phyloP scores from a whole-genome alignment of 2,113 vertebrate species.

The Electrona antarctica region DNA sequence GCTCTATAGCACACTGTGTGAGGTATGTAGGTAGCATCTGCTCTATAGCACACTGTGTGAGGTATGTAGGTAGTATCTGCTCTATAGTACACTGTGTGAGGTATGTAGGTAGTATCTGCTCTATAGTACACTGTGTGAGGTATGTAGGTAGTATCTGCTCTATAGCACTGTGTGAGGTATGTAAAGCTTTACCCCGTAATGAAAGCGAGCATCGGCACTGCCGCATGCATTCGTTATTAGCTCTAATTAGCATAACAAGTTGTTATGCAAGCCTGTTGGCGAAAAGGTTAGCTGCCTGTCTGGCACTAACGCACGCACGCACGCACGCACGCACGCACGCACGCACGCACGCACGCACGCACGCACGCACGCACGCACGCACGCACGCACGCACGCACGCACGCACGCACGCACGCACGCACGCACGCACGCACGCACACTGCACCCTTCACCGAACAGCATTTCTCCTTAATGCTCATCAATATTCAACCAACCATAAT shows the following conservation, averaged over 20 bases:
- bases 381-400: background rate
- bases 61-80: no score
- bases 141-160: no score
- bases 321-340: background rate
- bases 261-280: conserved; percentile 55
- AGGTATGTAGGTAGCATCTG: no score
- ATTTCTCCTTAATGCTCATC: no score
- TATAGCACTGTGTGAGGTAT: no score
- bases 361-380: background rate
- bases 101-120: no score
- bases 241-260: conserved; percentile 56
- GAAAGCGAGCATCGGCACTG: conserved; percentile 20
- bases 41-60: no score
- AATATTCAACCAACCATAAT: background rate
- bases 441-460: no score
- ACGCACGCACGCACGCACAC: background rate
- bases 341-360: background rate
- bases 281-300: conserved; percentile 44
- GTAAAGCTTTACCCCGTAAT: no score
- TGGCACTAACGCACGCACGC: background rate
- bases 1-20: no score
- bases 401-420: background rate
- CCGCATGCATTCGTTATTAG: conserved; percentile 42
- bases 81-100: no score
- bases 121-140: no score